Percentiles rank a stretch among this genome's conserved stretches.
phyloP scores from a whole-genome alignment of 1,140 invertebrate genomes.

The Tenebrio molitor region DNA sequence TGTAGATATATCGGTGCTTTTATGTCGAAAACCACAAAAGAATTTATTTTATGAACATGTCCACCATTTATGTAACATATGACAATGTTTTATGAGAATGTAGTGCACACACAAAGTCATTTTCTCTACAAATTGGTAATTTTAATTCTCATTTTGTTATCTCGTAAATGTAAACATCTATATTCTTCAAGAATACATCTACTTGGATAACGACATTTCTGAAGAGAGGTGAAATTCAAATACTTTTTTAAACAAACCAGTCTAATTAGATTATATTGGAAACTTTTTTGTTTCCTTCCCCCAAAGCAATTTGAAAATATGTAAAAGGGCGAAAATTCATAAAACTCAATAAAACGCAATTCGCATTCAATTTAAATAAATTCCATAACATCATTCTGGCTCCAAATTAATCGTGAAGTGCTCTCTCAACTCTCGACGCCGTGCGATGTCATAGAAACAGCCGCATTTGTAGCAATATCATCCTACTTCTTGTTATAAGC shows the following conservation, averaged over 20 bases:
- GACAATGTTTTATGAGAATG: constrained; percentile 8
- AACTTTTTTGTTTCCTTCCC: constrained; percentile 20
- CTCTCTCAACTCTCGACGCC: constrained; percentile 24
- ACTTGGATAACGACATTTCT: background rate
- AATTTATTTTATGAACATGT: constrained; percentile 45
- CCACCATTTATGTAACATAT: background rate
- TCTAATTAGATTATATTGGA: constrained; percentile 37
- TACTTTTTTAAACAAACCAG: constrained; percentile 14
- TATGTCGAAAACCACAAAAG: constrained; percentile 54
- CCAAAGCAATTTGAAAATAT: constrained; percentile 23
- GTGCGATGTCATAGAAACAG: constrained; percentile 46
- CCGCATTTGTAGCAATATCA: constrained; percentile 46
- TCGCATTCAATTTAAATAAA: constrained; percentile 44
- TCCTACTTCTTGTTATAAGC: constrained; percentile 47
- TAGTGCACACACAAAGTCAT: background rate
- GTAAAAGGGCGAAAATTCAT: constrained; percentile 41
- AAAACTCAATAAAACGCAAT: constrained; percentile 46
- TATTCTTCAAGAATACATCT: no score
- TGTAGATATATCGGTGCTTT: constrained; percentile 56
- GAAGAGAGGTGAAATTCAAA: background rate
- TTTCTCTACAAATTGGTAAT: background rate
- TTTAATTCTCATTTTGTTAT: background rate
- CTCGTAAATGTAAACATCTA: no score
- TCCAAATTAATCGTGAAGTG: constrained; percentile 45
- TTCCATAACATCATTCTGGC: constrained; percentile 45